A percentile compares a stretch with the other conserved stretches of the same genome.
These are phyloP conservation scores for Nasonia giraulti DNA, from an alignment of 1,140 invertebrate species.

Conservation along the genomic window DNA sequence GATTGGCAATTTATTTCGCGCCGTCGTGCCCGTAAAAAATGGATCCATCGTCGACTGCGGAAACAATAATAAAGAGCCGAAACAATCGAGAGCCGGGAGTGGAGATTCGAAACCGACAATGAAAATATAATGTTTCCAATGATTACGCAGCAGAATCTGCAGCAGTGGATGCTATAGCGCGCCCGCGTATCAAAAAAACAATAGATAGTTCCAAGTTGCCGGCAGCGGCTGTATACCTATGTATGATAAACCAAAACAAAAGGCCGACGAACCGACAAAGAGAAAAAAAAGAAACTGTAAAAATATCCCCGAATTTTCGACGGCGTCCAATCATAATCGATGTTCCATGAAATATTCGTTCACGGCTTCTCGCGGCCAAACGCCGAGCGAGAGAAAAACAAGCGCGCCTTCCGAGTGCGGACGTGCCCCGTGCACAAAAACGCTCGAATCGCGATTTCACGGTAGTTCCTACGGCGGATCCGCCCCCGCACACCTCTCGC, in stretches of 20 bases:
- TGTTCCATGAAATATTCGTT: constrained; percentile 53
- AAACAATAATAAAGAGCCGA: constrained; percentile 17
- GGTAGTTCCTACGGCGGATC: constrained; percentile 47
- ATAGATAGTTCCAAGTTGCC: constrained; percentile 34
- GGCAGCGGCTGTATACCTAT: neutral
- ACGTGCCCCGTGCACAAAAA: constrained; percentile 35
- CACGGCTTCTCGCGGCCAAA: constrained; percentile 40
- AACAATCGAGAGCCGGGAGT: neutral
- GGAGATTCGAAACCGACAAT: constrained; percentile 43
- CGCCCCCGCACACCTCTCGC: constrained; percentile 30
- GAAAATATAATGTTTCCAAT: constrained; percentile 49
- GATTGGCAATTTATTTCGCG: constrained; percentile 8
- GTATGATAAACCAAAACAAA: constrained; percentile 45
- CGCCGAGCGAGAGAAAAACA: constrained; percentile 13
- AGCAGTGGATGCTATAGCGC: neutral
- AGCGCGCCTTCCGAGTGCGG: neutral
- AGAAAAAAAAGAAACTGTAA: constrained; percentile 31
- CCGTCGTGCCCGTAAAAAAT: constrained; percentile 9
- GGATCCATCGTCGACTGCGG: neutral
- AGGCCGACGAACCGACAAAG: constrained; percentile 39
- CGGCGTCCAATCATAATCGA: constrained; percentile 51
- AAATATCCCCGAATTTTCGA: constrained; percentile 45
- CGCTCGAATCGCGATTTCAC: constrained; percentile 51
- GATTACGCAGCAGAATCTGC: constrained; percentile 42
- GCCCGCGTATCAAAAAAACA: constrained; percentile 9